Conservation (phyloP, 2,888 invertebrate species). For the Ephialtes manifestator region DNA sequence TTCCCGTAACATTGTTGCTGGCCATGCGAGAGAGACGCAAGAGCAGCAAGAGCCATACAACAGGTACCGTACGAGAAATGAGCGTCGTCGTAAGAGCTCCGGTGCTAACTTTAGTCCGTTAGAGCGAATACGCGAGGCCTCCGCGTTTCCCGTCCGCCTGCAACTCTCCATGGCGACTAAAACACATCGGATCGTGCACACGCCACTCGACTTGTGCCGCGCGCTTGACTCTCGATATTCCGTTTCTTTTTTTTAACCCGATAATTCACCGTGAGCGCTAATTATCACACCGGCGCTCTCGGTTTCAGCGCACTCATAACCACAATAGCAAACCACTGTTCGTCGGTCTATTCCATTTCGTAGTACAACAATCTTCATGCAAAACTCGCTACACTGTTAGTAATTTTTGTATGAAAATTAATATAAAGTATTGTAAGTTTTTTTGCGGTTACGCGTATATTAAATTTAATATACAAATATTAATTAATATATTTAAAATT, state of each 20-base stretch:
- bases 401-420: too few species aligned
- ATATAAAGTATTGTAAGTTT: too few species aligned
- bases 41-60: conserved; percentile 46
- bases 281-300: conserved; percentile 65
- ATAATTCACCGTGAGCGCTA: conserved; percentile 56
- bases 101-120: conserved; percentile 71
- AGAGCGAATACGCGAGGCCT: conserved; percentile 48
- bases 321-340: conserved; percentile 38
- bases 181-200: conserved; percentile 16
- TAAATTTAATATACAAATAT: too few species aligned
- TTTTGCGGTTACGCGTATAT: too few species aligned
- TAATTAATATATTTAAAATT: too few species aligned
- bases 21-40: background rate
- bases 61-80: conserved; percentile 69
- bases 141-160: conserved; percentile 16
- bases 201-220: background rate
- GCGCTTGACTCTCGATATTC: conserved; percentile 32
- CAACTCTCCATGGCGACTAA: conserved; percentile 15
- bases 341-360: background rate
- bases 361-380: conserved; percentile 6
- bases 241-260: conserved; percentile 30
- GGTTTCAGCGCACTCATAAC: conserved; percentile 59
- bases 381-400: conserved; percentile 39
- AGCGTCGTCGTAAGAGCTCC: conserved; percentile 59
- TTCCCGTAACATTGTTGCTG: conserved; percentile 9